Conservation (phyloP, 2,888 invertebrate genomes). For the Pseudococcus viburni region DNA sequence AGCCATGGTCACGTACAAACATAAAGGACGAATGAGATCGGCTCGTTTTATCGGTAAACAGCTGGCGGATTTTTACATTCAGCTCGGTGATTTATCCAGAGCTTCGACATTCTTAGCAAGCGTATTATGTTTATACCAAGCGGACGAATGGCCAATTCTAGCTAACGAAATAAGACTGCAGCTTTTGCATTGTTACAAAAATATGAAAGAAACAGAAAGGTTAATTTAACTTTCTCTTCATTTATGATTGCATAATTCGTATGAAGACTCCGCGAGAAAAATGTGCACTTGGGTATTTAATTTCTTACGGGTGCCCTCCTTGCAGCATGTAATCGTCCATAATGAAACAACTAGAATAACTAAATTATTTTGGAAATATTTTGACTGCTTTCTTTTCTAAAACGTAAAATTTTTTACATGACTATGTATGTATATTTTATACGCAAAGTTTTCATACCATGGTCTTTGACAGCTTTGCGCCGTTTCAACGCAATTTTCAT, state of each 20-base stretch:
- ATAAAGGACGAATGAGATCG: slow-evolving; percentile 85
- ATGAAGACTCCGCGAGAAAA: neutral
- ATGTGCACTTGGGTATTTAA: neutral
- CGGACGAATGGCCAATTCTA: slow-evolving; percentile 89
- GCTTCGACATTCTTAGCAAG: slow-evolving; percentile 91
- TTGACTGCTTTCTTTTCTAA: no score
- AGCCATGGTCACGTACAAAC: slow-evolving; percentile 96
- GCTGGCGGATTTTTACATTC: slow-evolving; percentile 90
- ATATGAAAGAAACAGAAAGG: slow-evolving; percentile 84
- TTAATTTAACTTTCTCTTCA: slow-evolving; percentile 69
- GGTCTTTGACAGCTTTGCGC: no score
- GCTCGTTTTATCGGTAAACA: slow-evolving; percentile 89
- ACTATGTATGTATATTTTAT: no score
- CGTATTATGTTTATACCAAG: slow-evolving; percentile 86
- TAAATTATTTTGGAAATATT: no score
- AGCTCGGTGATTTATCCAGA: slow-evolving; percentile 87
- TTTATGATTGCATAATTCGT: neutral
- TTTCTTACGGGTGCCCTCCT: neutral
- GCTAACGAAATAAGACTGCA: slow-evolving; percentile 88
- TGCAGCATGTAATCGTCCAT: no score
- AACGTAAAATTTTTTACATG: no score
- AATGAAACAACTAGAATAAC: no score
- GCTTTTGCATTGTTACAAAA: slow-evolving; percentile 86
- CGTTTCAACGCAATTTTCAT: neutral
- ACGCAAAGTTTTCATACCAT: no score